These are phyloP conservation scores for Chrysodeixis includens DNA, from an alignment of 2,888 invertebrate genomes.

Conservation along the genomic window DNA sequence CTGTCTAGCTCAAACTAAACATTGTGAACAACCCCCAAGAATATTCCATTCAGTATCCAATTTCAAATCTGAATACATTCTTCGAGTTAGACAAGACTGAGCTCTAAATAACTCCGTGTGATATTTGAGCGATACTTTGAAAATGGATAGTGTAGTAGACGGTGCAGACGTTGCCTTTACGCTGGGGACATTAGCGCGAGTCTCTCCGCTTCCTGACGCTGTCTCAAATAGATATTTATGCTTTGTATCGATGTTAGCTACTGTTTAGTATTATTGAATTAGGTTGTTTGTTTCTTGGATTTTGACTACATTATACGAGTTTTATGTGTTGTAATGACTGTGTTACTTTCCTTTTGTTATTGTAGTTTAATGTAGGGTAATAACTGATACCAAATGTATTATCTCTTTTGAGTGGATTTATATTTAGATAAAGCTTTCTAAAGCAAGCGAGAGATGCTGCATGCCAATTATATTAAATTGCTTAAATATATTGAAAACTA, in stretches of 20 bases:
- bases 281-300: neutral
- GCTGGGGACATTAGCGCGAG: constrained; percentile 48
- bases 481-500: too few species aligned
- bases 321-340: too few species aligned
- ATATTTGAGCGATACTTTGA: constrained; percentile 25
- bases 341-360: too few species aligned
- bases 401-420: too few species aligned
- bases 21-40: neutral
- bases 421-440: too few species aligned
- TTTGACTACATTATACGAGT: too few species aligned
- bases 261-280: constrained; percentile 18
- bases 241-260: constrained; percentile 23
- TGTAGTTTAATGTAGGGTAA: too few species aligned
- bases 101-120: constrained; percentile 20
- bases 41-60: neutral
- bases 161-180: constrained; percentile 23
- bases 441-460: too few species aligned
- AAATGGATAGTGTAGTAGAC: constrained; percentile 26
- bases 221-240: constrained; percentile 44
- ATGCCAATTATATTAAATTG: too few species aligned
- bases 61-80: constrained; percentile 8
- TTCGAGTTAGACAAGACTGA: neutral
- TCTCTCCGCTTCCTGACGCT: constrained; percentile 44
- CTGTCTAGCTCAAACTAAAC: neutral
- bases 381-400: too few species aligned